Conservation (phyloP, 1,140 invertebrate species). For the Drosophila orosa region DNA sequence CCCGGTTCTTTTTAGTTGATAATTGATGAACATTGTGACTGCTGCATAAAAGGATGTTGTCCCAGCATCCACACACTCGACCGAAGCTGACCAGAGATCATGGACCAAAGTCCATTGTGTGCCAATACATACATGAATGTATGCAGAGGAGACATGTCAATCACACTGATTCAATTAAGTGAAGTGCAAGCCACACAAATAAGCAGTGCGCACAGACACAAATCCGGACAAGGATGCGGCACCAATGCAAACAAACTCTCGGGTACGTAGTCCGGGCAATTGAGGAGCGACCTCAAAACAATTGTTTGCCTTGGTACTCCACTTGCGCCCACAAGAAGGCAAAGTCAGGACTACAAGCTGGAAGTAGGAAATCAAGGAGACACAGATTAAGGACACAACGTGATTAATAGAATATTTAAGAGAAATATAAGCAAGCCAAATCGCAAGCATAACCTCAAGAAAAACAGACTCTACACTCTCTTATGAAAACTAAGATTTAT, state of each 20-base stretch:
- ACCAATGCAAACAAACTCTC: slow-evolving; percentile 28
- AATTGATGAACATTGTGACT: slow-evolving; percentile 75
- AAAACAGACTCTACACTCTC: neutral
- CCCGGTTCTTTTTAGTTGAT: slow-evolving; percentile 60
- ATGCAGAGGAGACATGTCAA: slow-evolving; percentile 55
- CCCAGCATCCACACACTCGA: slow-evolving; percentile 8
- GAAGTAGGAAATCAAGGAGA: neutral
- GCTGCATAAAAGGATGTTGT: slow-evolving; percentile 37
- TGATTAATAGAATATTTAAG: slow-evolving; percentile 9
- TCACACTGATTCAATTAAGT: slow-evolving; percentile 78
- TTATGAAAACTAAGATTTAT: neutral
- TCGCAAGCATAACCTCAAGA: neutral
- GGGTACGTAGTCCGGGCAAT: slow-evolving; percentile 25
- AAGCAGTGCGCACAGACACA: slow-evolving; percentile 7
- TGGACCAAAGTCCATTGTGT: neutral
- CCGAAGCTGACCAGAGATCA: slow-evolving; percentile 36
- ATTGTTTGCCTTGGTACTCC: slow-evolving; percentile 35
- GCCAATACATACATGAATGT: slow-evolving; percentile 10
- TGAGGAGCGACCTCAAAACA: slow-evolving; percentile 39
- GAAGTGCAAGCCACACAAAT: slow-evolving; percentile 58
- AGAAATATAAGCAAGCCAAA: neutral
- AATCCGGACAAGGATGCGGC: slow-evolving; percentile 10
- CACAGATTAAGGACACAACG: neutral
- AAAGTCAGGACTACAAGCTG: neutral
- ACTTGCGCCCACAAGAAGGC: slow-evolving; percentile 26